Percentiles rank a stretch among this genome's conserved stretches.
Conservation (phyloP, 1,140 invertebrate species). For the Samia ricini region DNA sequence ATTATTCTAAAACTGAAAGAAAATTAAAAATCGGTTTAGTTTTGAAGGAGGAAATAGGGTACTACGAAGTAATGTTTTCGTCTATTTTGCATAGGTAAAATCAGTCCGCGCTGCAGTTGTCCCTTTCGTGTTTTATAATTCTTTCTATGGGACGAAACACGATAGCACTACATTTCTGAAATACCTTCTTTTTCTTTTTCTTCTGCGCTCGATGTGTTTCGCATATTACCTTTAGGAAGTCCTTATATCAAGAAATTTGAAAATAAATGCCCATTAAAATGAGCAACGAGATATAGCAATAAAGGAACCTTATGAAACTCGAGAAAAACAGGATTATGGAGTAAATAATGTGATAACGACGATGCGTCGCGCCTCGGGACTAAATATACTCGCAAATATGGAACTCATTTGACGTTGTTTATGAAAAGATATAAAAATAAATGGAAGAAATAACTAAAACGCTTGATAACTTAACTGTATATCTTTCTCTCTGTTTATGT, state of each 20-base stretch:
- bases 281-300: conserved; percentile 17
- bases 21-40: too few relatives aligned
- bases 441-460: conserved; percentile 12
- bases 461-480: conserved; percentile 3
- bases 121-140: too few relatives aligned
- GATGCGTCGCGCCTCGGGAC: conserved; percentile 14
- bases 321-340: conserved; percentile 32
- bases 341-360: conserved; percentile 29
- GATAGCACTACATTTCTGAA: too few relatives aligned
- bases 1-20: too few relatives aligned
- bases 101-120: too few relatives aligned
- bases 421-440: conserved; percentile 16
- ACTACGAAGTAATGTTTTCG: too few relatives aligned
- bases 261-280: conserved; percentile 34
- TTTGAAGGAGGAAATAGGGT: too few relatives aligned
- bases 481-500: too few relatives aligned
- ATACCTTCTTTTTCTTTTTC: too few relatives aligned
- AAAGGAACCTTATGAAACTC: conserved; percentile 33
- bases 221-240: conserved; percentile 12
- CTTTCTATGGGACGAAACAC: too few relatives aligned
- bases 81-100: too few relatives aligned
- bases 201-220: too few relatives aligned
- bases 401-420: conserved; percentile 22
- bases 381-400: conserved; percentile 9
- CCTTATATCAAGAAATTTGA: conserved; percentile 21